Evolutionary conservation across 2,113 vertebrate genomes (phyloP).

Genomic region (Syngnathus scovelli): DNA sequence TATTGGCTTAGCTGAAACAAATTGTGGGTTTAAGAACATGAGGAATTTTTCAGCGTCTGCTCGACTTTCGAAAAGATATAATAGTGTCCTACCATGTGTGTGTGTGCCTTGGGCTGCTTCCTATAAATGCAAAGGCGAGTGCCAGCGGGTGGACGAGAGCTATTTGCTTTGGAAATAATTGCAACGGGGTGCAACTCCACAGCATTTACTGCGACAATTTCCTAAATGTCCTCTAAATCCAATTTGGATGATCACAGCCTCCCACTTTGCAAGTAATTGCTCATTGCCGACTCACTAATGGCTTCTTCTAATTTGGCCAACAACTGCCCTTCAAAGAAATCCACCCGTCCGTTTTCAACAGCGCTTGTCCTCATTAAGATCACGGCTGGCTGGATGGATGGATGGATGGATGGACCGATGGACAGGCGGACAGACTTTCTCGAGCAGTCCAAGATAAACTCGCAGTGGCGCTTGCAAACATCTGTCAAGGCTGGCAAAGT

Average conservation of each 20-base stretch:
- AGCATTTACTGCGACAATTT: not conserved
- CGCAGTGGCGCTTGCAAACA: conserved; percentile 13
- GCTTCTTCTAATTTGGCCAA: not conserved
- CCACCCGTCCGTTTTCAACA: not conserved
- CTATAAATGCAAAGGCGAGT: not conserved
- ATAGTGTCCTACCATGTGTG: not conserved
- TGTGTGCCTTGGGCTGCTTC: not conserved
- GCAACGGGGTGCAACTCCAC: not conserved
- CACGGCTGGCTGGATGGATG: not conserved
- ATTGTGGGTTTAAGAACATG: too few relatives aligned
- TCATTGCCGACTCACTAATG: not conserved
- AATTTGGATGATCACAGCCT: not conserved
- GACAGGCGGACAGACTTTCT: not conserved
- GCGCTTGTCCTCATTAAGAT: not conserved
- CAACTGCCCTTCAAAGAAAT: not conserved
- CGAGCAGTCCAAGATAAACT: too few relatives aligned
- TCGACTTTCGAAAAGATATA: not conserved
- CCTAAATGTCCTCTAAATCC: not conserved
- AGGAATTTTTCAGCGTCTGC: too few relatives aligned
- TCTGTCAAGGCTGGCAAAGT: conserved; percentile 52
- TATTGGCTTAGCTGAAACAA: too few relatives aligned
- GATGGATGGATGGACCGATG: not conserved
- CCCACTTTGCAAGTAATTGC: not conserved
- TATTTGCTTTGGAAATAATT: not conserved
- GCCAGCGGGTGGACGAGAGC: not conserved